Conservation (phyloP, 1,140 invertebrate genomes). For the Cryptotermes secundus region DNA sequence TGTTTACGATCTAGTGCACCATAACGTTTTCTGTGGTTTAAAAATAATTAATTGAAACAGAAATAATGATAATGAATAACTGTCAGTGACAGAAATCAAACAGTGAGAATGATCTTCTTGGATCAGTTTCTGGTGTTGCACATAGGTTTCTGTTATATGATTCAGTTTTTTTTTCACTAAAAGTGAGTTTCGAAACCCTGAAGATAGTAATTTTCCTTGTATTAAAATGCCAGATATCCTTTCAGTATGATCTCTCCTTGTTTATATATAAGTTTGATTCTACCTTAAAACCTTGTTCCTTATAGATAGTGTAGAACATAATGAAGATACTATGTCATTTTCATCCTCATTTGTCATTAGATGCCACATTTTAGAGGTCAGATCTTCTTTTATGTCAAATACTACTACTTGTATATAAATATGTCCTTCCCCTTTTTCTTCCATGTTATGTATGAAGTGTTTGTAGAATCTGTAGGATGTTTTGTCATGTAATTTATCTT, state of each 20-base stretch:
- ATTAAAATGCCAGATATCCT: background rate
- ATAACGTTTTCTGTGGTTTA: background rate
- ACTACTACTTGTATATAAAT: background rate
- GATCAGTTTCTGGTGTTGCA: no score
- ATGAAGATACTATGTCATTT: background rate
- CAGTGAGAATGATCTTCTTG: background rate
- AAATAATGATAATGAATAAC: background rate
- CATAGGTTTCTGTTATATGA: no score
- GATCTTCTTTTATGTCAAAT: background rate
- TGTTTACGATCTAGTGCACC: background rate
- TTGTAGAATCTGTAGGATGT: slow-evolving; percentile 5
- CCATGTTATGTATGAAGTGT: background rate
- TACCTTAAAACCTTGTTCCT: background rate
- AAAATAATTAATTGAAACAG: background rate
- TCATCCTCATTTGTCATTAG: background rate
- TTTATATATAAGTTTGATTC: background rate
- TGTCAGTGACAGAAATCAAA: background rate
- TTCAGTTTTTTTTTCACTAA: no score
- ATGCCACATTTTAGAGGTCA: background rate
- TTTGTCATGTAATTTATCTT: background rate
- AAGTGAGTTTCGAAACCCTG: no score
- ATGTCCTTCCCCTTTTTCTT: background rate
- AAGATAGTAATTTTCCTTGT: background rate
- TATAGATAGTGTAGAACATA: background rate
- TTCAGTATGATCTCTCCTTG: background rate